These are phyloP conservation scores for Thymelicus acteon DNA, from an alignment of 2,888 invertebrate species.

Conservation along the genomic window DNA sequence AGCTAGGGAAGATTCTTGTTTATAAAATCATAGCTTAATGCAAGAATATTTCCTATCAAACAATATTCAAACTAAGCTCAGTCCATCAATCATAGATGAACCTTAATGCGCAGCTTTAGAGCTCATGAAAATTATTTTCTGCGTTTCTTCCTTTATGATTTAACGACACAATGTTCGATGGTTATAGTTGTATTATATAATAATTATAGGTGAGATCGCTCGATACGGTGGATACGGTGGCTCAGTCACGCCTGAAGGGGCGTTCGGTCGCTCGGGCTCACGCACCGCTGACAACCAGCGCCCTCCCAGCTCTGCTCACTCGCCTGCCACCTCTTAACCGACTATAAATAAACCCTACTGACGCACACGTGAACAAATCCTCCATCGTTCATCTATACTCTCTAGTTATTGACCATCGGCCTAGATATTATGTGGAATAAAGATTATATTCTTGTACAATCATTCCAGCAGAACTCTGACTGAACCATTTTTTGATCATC, in stretches of 20 bases:
- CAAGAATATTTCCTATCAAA: no score
- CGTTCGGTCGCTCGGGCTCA: slow-evolving; percentile 56
- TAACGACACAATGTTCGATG: background rate
- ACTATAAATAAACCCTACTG: slow-evolving; percentile 66
- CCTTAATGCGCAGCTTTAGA: no score
- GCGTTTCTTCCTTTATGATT: no score
- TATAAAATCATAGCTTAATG: no score
- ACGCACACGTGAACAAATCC: slow-evolving; percentile 43
- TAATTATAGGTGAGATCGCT: slow-evolving; percentile 32
- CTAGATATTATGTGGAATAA: slow-evolving; percentile 29
- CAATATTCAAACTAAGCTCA: no score
- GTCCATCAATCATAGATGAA: no score
- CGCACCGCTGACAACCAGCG: slow-evolving; percentile 67
- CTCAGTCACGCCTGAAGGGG: slow-evolving; percentile 65
- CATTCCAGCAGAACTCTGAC: background rate
- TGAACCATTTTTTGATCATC: background rate
- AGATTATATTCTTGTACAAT: background rate
- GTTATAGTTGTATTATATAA: slow-evolving; percentile 12
- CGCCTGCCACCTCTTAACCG: slow-evolving; percentile 53
- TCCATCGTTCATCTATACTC: slow-evolving; percentile 39
- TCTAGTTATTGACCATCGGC: slow-evolving; percentile 23
- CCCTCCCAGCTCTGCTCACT: slow-evolving; percentile 49
- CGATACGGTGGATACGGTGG: slow-evolving; percentile 40
- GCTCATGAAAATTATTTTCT: no score
- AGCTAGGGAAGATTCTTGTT: no score